Evolutionary conservation across 2,888 invertebrate genomes (phyloP).

Genomic region (Spodoptera littoralis): DNA sequence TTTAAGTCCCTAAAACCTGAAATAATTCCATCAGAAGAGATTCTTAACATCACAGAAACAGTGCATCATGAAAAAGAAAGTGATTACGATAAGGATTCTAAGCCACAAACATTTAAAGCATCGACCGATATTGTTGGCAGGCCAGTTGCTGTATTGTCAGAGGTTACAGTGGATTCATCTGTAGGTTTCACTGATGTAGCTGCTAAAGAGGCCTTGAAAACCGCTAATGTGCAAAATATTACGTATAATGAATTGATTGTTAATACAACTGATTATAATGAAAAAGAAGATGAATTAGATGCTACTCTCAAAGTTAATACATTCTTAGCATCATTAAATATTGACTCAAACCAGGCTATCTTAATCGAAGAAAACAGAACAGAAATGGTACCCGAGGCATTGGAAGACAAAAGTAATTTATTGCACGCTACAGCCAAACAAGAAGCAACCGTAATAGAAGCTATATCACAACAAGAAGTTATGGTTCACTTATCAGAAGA

Average conservation of each 20-base stretch:
- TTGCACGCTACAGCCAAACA: conserved; percentile 73
- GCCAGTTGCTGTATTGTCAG: conserved; percentile 86
- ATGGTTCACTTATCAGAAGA: conserved; percentile 84
- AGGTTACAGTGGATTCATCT: conserved; percentile 80
- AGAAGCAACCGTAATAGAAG: conserved; percentile 86
- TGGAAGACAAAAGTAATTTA: conserved; percentile 66
- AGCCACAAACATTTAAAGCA: conserved; percentile 72
- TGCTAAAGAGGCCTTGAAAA: conserved; percentile 61
- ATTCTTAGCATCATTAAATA: conserved; percentile 62
- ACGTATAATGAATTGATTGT: conserved; percentile 87
- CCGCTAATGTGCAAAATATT: conserved; percentile 86
- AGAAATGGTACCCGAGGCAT: conserved; percentile 76
- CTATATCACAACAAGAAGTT: conserved; percentile 88
- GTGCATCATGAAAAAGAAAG: conserved; percentile 80
- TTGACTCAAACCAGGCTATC: conserved; percentile 82
- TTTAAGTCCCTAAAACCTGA: conserved; percentile 70
- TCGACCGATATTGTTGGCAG: conserved; percentile 80
- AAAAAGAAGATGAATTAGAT: conserved; percentile 85
- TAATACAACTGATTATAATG: conserved; percentile 86
- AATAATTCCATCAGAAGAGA: conserved; percentile 68
- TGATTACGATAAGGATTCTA: conserved; percentile 53
- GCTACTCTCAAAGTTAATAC: conserved; percentile 55
- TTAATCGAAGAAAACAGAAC: conserved; percentile 85
- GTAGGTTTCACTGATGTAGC: conserved; percentile 66
- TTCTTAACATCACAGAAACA: conserved; percentile 74